Conservation (phyloP, 2,113 vertebrate species). For the Rhinopithecus roxellana region DNA sequence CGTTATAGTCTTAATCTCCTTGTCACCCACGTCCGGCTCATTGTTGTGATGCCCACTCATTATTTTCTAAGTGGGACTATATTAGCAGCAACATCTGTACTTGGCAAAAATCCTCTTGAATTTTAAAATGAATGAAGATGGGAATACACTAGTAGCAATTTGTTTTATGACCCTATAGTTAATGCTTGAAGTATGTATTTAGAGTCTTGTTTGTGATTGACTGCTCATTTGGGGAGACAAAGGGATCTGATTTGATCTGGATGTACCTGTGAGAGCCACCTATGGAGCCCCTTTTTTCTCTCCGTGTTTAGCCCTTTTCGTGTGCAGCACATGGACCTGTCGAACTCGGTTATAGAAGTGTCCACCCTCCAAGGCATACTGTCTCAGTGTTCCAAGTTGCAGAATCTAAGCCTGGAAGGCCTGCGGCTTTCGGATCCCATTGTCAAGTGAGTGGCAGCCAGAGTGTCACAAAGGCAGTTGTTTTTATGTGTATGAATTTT, state of each 20-base stretch:
- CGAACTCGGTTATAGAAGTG: constrained; percentile 87
- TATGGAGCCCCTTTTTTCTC: background rate
- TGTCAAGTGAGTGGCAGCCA: constrained; percentile 83
- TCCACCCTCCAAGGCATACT: constrained; percentile 86
- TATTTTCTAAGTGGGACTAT: background rate
- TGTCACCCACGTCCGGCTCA: background rate
- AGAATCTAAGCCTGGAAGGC: constrained; percentile 92
- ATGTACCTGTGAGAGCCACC: background rate
- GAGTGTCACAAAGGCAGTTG: background rate
- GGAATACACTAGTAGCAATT: background rate
- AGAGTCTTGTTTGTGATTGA: background rate
- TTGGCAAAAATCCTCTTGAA: background rate
- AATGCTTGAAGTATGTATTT: background rate
- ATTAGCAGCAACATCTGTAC: background rate
- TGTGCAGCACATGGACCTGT: constrained; percentile 92
- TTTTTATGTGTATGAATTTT: background rate
- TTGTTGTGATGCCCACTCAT: background rate
- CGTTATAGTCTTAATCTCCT: background rate
- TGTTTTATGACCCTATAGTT: background rate
- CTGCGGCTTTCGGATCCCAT: constrained; percentile 90
- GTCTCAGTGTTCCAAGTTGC: constrained; percentile 85
- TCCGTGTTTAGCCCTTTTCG: constrained; percentile 83
- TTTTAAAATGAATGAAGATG: background rate
- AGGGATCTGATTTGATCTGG: background rate
- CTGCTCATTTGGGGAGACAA: background rate